phyloP scores from a whole-genome alignment of 2,888 invertebrate species.

The Drosophila fulvimacula region DNA sequence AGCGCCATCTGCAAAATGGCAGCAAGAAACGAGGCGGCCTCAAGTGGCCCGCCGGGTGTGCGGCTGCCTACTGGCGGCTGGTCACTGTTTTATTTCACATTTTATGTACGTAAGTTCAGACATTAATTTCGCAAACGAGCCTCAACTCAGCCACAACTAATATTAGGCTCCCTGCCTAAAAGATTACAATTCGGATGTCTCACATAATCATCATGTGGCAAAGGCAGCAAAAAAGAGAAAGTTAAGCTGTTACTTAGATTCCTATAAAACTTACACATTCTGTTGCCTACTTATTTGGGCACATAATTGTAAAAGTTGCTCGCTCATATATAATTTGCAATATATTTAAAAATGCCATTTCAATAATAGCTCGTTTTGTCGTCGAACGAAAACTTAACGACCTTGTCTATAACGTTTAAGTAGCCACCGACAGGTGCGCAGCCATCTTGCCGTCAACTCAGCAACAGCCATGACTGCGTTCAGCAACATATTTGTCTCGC shows the following conservation, averaged over 20 bases:
- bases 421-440: background rate
- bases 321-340: background rate
- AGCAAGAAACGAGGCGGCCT: slow-evolving; percentile 1
- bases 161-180: background rate
- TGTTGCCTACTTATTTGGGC: slow-evolving; percentile 4
- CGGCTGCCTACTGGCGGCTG: slow-evolving; percentile 22
- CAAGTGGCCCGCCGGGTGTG: slow-evolving; percentile 6
- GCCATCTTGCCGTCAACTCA: background rate
- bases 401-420: too few species aligned
- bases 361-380: too few species aligned
- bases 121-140: slow-evolving; percentile 56
- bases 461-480: background rate
- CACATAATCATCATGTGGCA: slow-evolving; percentile 3
- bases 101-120: slow-evolving; percentile 52
- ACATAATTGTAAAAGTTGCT: background rate
- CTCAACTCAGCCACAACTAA: background rate
- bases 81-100: slow-evolving; percentile 59
- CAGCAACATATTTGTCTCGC: background rate
- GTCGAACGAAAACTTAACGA: too few species aligned
- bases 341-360: too few species aligned
- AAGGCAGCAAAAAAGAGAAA: background rate
- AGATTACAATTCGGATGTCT: slow-evolving; percentile 2
- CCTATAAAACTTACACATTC: background rate
- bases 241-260: background rate
- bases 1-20: slow-evolving; percentile 31